Base-by-base conservation (phyloP, 2,888 invertebrate genomes). In the Acanthosepion lycidas region DNA sequence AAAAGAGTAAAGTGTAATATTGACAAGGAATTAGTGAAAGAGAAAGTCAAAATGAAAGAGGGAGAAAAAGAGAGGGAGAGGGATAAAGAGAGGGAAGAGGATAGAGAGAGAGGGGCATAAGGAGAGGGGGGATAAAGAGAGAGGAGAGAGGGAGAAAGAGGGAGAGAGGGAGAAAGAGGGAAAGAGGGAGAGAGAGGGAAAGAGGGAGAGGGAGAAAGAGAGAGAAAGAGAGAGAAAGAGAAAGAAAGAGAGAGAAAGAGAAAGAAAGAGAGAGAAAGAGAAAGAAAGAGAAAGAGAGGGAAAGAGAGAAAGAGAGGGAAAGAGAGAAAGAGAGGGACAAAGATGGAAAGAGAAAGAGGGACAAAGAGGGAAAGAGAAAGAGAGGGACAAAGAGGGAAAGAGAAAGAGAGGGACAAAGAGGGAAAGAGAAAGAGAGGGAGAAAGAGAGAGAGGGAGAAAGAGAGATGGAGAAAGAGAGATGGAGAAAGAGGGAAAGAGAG, bases 251-350 rank as follows among this genome's bases (percentile, higher is more conserved):
- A n/a, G 12, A n/a, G 2, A 12, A 12, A 28, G 5, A 64, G 5
- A 5, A 78, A 15, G 15, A n/a, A n/a, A n/a, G n/a, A n/a, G n/a
- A 8, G 18, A 78, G 4, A 9, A 78, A 28, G 8, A n/a, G n/a
- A 28, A n/a, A 15, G n/a, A 78, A 8, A 12, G 78, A n/a, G 12
- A 15, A n/a, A 6, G n/a, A 8, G 1, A n/a, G 5, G 28, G 8
- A 9, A 12, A n/a, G 0, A 9, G 6, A n/a, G 0, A n/a, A 9
- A n/a, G n/a, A n/a, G n/a, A 1, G n/a, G 28, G 8, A n/a, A 1
- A 15, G 78, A 9, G 26, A 59, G 0, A 26, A n/a, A n/a, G 6
- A n/a, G 6, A 28, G 12, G 0, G n/a, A 5, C 12, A 78, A 0
- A n/a, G n/a, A 78, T 2, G 28, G 1, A n/a, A 12, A n/a, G 6